These are phyloP conservation scores for Thaumatotibia leucotreta DNA, from an alignment of 1,140 invertebrate genomes.

Conservation along the genomic window DNA sequence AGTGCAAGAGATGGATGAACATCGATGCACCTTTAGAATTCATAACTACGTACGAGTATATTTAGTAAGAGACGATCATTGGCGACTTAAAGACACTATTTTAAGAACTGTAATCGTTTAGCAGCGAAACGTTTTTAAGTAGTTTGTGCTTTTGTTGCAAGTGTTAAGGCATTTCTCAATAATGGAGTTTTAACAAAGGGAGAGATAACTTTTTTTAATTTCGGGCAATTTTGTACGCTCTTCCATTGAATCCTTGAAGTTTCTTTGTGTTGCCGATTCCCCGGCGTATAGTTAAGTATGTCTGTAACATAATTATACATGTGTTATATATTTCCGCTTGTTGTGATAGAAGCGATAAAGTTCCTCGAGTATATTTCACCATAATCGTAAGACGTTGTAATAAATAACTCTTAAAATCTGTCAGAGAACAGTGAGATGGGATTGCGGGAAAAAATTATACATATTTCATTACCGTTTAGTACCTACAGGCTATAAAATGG, in stretches of 20 bases:
- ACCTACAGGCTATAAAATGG: too few relatives aligned
- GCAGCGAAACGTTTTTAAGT: neutral
- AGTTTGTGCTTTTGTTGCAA: constrained; percentile 38
- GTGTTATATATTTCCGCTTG: constrained; percentile 39
- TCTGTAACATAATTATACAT: constrained; percentile 16
- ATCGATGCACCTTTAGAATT: neutral
- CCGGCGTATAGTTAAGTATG: neutral
- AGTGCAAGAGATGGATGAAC: neutral
- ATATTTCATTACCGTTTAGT: too few relatives aligned
- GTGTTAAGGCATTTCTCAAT: constrained; percentile 52
- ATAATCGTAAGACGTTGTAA: neutral
- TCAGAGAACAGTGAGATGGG: constrained; percentile 55
- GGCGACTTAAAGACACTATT: neutral
- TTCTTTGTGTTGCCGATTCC: constrained; percentile 6
- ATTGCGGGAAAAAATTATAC: too few relatives aligned
- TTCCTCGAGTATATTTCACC: constrained; percentile 18
- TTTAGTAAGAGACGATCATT: neutral
- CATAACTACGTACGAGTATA: neutral
- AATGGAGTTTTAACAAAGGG: constrained; percentile 36
- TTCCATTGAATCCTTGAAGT: neutral
- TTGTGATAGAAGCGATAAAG: constrained; percentile 50
- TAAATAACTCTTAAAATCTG: constrained; percentile 24
- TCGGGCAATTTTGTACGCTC: constrained; percentile 13
- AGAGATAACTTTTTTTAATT: constrained; percentile 41
- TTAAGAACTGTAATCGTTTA: neutral